Conservation (phyloP, 2,888 invertebrate species). For the Embidobia sp. region DNA sequence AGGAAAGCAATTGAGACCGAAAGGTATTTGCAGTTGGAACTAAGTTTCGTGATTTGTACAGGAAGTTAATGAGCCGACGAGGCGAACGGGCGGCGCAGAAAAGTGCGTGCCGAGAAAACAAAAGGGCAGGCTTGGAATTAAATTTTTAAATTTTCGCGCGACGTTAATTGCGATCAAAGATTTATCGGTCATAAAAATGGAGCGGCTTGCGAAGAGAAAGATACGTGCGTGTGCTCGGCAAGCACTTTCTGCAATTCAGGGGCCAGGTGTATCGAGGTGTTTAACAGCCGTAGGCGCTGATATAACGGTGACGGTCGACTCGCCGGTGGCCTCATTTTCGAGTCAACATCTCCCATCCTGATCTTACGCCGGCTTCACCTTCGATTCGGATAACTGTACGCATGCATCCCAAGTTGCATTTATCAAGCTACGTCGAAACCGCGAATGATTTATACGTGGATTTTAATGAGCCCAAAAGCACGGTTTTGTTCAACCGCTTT, state of each 20-base stretch:
- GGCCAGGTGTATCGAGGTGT: constrained; percentile 61
- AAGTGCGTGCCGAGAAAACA: too few species aligned
- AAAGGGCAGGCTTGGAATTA: too few species aligned
- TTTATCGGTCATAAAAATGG: constrained; percentile 14
- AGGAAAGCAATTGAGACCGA: constrained; percentile 33
- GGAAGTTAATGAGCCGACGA: not conserved
- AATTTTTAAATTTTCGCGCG: constrained; percentile 12
- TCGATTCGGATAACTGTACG: constrained; percentile 68
- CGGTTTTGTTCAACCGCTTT: too few species aligned
- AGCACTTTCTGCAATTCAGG: constrained; percentile 32
- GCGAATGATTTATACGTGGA: constrained; percentile 36
- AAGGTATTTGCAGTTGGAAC: constrained; percentile 26
- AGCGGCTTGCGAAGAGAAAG: constrained; percentile 1
- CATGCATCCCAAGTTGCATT: constrained; percentile 55
- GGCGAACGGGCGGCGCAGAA: too few species aligned
- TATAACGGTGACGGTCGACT: constrained; percentile 79
- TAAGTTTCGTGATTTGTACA: too few species aligned
- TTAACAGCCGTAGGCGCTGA: constrained; percentile 75
- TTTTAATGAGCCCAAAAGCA: constrained; percentile 44
- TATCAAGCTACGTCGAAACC: constrained; percentile 48
- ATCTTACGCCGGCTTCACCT: constrained; percentile 56
- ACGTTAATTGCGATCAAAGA: constrained; percentile 10
- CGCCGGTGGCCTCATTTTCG: constrained; percentile 77
- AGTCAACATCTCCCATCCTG: constrained; percentile 62
- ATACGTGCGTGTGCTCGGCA: constrained; percentile 1